Evolutionary conservation across 2,888 invertebrate genomes (phyloP), one percentile per base, ranked within the genome.

Genomic region (Homarus gammarus): DNA sequence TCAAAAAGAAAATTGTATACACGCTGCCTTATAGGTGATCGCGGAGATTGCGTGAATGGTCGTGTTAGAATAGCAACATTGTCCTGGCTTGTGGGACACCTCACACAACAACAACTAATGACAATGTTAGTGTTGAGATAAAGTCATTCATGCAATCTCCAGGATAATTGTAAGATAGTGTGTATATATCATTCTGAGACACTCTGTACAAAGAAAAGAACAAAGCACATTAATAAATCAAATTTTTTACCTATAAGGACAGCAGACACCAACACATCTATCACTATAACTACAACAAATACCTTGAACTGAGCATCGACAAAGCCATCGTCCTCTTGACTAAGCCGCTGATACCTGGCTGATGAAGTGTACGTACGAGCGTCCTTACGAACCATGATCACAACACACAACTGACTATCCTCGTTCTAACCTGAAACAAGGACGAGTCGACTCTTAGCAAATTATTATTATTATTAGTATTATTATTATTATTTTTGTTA

Each of bases 281-380:
- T 49, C 15, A 49, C 15, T n/a, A n/a, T n/a, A 12, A 1, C 15
- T 49, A 49, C 1, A 1, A 49, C 8, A 49, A 64, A 56, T 84
- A 91, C 91, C 90, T 90, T 91, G 81, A 91, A 91, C 73, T 91
- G 91, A 70, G 77, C 91, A 88, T 91, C 91, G 27, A 90, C 86
- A 86, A 91, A 91, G n/a, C 88, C 91, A 78, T 89, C 91, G 49
- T 90, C 90, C 61, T 91, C 91, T 51, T 91, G 91, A 44, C 90
- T 89, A 73, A 91, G 91, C 40, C 75, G 70, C 31, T 91, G 91
- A 61, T 91, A 91, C 36, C 51, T 64, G 36, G 72, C 75, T 27
- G 77, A 31, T 10, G 90, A 75, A n/a, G 87, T 27, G 40, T 68
- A 22, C 22, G 87, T 73, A 38, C 75, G 75, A 78, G 88, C 88